Evolutionary conservation across 1,140 invertebrate species (phyloP), one percentile per base, ranked within the genome.

Genomic region (Eumaeus atala): DNA sequence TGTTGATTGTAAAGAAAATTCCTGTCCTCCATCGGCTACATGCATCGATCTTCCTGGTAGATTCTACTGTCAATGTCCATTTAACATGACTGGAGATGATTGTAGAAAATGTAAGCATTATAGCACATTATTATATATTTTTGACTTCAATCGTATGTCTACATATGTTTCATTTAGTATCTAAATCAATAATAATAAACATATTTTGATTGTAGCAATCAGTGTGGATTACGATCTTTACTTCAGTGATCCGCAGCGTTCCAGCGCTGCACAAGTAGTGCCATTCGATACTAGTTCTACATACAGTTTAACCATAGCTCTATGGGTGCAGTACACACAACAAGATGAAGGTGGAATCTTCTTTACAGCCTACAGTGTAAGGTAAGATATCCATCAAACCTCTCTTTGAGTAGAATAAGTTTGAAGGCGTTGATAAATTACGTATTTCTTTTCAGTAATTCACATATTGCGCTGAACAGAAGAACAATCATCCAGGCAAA

Each of bases 311-410:
- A 97, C 97, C 0, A 89, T 99, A 18, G 96, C 94, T 7, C 92
- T 98, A 90, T 99, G 98, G 98, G 95, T 99, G 0, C 95, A 97
- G 79, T 99, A 97, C 65, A 95, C 95, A 3, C 92, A 93, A 70
- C 92, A 92, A 80, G 95, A 97, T 72, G 95, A 96, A 74, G 92
- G 92, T 56, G 97, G 97, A 64, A 95, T 96, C 55, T 97, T 98
- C 90, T 96, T 98, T 65, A 97, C 96, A 0, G 89, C 98, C 0
- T 99, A 98, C 74, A 92, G 92, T 54, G 96, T 97, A 10, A 86
- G 83, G 83, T 86, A 68, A 34, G 42, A 6, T 28, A 28, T 28
- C 21, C 21, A 28, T 3, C 21, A 28, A 28, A 28, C 21, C 21
- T 2, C 6, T 28, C 21, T 28, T 28, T 28, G 6, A 28, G 21